Base-by-base conservation (phyloP, 2,888 invertebrate genomes). In the Aporophyla nigra region DNA sequence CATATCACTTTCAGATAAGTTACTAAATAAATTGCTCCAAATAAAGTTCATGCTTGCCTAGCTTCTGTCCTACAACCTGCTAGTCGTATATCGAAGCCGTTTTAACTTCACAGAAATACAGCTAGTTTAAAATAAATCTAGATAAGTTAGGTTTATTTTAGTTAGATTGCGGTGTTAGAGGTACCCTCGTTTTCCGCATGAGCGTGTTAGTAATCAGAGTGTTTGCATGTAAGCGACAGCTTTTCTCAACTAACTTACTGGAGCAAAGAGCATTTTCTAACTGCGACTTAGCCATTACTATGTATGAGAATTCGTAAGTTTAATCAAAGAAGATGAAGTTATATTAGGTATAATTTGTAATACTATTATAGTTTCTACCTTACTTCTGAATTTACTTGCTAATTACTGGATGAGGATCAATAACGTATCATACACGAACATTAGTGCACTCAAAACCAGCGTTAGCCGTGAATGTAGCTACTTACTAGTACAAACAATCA, bases 151-250 rank as follows among this genome's bases (percentile, higher is more conserved):
- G 14, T 65, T 58, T 10, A 78, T 66, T 43, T 66, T 77, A 76
- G 27, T 54, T 71, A 43, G 24, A 58, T 71, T 58, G 56, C 54
- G 33, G 56, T 66, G 54, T 46, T 27, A 27, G 74, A 19, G 33
- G n/a, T 65, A 53, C 14, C 16, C 76, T 69, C 76, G 69, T 82
- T 66, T 54, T 27, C n/a, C 65, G 68, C 65, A 56, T 70, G 69
- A 70, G 49, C 14, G 65, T 46, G 49, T 70, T 43, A 10, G 59
- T 75, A 61, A 80, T 66, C 76, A 70, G 61, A 79, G 54, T 51
- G n/a, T 51, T 62, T 59, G 49, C 54, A 61, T 56, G 51, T 56
- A 59, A 54, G 53, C 27, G 40, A 46, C 49, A 10, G 16, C 19
- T 54, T 61, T 51, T 21, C 14, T 19, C 21, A 58, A 40, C n/a